phyloP scores from a whole-genome alignment of 2,888 invertebrate species.

The Crocallis elinguaria region DNA sequence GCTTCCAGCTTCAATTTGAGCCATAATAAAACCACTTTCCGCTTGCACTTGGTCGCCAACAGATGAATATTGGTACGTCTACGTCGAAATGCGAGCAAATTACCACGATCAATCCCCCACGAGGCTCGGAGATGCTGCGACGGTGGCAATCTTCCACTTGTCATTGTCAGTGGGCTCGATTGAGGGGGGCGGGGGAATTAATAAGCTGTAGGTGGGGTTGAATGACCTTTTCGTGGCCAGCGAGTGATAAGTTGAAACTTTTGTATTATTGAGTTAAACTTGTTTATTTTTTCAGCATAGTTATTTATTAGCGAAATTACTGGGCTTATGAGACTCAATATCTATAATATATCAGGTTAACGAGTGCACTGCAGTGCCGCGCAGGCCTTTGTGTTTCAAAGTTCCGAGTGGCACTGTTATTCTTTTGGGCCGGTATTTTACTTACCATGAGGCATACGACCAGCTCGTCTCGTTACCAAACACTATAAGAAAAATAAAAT shows the following conservation, averaged over 20 bases:
- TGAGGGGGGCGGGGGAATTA: slow-evolving; percentile 17
- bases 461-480: too few relatives aligned
- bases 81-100: slow-evolving; percentile 67
- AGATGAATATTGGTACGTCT: slow-evolving; percentile 56
- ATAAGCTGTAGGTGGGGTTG: not conserved
- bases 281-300: too few relatives aligned
- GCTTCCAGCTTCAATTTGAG: not conserved
- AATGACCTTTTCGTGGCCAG: not conserved
- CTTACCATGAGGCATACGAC: too few relatives aligned
- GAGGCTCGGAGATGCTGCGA: slow-evolving; percentile 60
- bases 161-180: slow-evolving; percentile 56
- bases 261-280: too few relatives aligned
- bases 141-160: slow-evolving; percentile 78
- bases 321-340: too few relatives aligned
- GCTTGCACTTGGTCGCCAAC: slow-evolving; percentile 1
- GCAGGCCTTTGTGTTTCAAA: too few relatives aligned
- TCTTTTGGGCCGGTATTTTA: too few relatives aligned
- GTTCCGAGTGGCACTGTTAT: too few relatives aligned
- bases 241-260: not conserved
- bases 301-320: too few relatives aligned
- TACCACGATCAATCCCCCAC: slow-evolving; percentile 73
- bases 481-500: too few relatives aligned
- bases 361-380: too few relatives aligned
- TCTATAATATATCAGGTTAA: too few relatives aligned
- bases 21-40: not conserved